Base-by-base conservation (phyloP, 2,888 invertebrate genomes). In the Tetranychus truncatus region DNA sequence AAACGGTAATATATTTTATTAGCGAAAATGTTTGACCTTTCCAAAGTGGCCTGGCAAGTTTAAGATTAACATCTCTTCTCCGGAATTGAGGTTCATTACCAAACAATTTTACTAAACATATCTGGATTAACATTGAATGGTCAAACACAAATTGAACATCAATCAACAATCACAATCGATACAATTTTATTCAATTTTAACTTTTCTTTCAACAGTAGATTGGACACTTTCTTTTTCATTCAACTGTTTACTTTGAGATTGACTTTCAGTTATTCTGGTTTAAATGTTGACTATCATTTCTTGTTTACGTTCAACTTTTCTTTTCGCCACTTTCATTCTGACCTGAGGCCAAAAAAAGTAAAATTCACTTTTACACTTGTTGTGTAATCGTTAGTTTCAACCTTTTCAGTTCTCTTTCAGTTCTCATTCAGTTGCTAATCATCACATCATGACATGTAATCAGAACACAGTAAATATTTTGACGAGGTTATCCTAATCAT, bases 31-130 rank as follows among this genome's bases (percentile, higher is more conserved):
- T 55, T 55, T 55, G 55, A 55, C 55, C 55, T 55, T 55, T 55
- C 3, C 55, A 55, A 55, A 55, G 11, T 55, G 55, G 15, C 55
- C 55, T 15, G 55, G 55, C 15, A 55, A 55, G 11, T 55, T 55
- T 55, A 34, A 34, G 55, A 55, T 55, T 55, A 55, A 15, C 55
- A 9, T 55, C 55, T 55, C 55, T 34, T 55, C 55, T 55, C 55
- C 55, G 55, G 55, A 55, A 55, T 55, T 55, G 55, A 55, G 55
- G 55, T 55, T 55, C 55, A 55, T 55, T 55, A 55, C 55, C 55
- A 55, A 34, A 34, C 34, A 34, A 34, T 34, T 34, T 24, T 34
- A 34, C 34, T 34, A 34, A 34, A 34, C 34, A 34, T 34, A 34
- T 34, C 34, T 34, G 34, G 34, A 34, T 34, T 34, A 34, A 34